These are phyloP conservation scores for Hecatera dysodea DNA, from an alignment of 2,888 invertebrate genomes.

Conservation along the genomic window DNA sequence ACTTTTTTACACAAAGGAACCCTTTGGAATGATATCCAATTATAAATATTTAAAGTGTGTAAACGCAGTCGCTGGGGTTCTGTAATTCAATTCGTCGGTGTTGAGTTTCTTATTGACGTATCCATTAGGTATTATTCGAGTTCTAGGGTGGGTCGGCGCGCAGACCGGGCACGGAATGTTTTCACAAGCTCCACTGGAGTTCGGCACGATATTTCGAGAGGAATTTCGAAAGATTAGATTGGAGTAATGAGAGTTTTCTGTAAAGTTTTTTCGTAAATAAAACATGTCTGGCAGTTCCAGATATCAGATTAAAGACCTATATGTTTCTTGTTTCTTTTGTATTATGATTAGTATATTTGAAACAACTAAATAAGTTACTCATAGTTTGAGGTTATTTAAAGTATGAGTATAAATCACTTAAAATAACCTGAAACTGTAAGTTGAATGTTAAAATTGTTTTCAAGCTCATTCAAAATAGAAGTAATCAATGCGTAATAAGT, in stretches of 20 bases:
- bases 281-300: constrained; percentile 8
- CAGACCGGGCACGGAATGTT: constrained; percentile 62
- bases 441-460: neutral
- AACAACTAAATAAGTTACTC: neutral
- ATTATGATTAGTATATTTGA: neutral
- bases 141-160: constrained; percentile 69
- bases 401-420: too few relatives aligned
- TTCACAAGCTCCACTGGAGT: constrained; percentile 51
- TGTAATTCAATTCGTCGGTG: constrained; percentile 85
- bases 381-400: too few relatives aligned
- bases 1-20: constrained; percentile 62
- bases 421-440: neutral
- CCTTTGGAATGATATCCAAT: constrained; percentile 78
- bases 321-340: neutral
- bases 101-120: constrained; percentile 88
- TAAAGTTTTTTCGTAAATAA: constrained; percentile 27
- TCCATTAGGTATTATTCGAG: constrained; percentile 83
- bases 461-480: neutral
- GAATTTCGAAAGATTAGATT: constrained; percentile 52
- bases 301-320: constrained; percentile 1
- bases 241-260: constrained; percentile 47
- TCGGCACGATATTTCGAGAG: constrained; percentile 47
- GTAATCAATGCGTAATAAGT: neutral
- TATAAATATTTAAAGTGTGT: constrained; percentile 87
- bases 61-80: constrained; percentile 76